Evolutionary conservation across 2,797 vertebrate species (phyloP), one percentile per base, ranked within the genome.

Genomic region (Coranthus polyacanthus): DNA sequence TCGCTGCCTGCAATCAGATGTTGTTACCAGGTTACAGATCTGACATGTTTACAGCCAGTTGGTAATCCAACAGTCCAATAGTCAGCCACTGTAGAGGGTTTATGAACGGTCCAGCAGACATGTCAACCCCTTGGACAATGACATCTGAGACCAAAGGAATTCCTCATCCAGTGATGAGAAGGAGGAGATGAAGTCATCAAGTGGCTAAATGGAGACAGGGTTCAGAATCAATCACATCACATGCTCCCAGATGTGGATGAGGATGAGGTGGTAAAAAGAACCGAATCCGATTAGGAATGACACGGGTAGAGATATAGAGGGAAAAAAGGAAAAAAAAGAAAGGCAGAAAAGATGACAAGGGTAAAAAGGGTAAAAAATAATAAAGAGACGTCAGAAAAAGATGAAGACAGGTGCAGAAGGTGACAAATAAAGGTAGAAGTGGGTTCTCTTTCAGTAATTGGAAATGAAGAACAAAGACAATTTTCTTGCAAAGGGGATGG

Each of bases 121-220:
- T n/a, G 47, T 22, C 22, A 58, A 56, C 17, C 38, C 50, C 41
- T 57, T 43, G 61, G 55, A 36, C 49, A 24, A 37, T 67, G 70
- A 16, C 63, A 65, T 29, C 17, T 50, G 47, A 78, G 20, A 69
- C 64, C 49, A 12, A 13, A 73, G 36, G 59, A 77, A 57, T 68
- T 60, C 45, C 21, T 57, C 63, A 60, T 67, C 37, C 59, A 67
- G 55, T 78, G 79, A 86, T 84, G 75, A 88, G 41, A 43, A 20
- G 66, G 53, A 37, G 65, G 63, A 79, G 50, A 88, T 84, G 81
- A 84, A 83, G 82, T 86, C 81, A 85, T 85, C 65, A 82, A 72
- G 76, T 36, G 38, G 51, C 42, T 61, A 32, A 52, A 75, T 16
- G 29, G 70, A 81, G 66, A 68, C 13, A 4, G 32, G 65, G 49